phyloP scores from a whole-genome alignment of 2,113 vertebrate genomes.

The Leptocoma aspasia region DNA sequence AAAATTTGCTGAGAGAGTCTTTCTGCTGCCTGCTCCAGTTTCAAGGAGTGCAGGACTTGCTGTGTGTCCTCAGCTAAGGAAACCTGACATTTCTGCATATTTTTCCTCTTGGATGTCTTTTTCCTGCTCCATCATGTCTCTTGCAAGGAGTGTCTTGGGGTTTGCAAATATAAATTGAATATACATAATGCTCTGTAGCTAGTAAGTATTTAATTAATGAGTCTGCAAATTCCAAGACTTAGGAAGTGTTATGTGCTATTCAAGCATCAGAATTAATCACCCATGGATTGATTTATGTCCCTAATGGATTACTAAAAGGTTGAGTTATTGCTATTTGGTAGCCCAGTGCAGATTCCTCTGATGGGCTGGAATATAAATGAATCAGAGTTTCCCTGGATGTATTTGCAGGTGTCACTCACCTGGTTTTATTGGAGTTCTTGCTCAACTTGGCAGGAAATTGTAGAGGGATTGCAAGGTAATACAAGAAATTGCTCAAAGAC shows the following conservation, averaged over 20 bases:
- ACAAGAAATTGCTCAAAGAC: neutral
- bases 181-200: neutral
- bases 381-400: neutral
- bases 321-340: neutral
- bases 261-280: neutral
- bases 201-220: neutral
- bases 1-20: neutral
- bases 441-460: neutral
- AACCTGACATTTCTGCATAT: neutral
- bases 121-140: neutral
- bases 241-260: neutral
- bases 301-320: neutral
- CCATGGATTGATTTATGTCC: neutral
- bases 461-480: neutral
- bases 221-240: neutral
- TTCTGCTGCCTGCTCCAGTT: neutral
- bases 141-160: neutral
- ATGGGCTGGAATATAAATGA: neutral
- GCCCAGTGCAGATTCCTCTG: neutral
- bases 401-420: neutral
- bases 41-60: neutral
- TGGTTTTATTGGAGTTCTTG: neutral
- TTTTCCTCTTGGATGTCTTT: neutral
- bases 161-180: neutral
- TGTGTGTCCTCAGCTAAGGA: neutral